Conservation (phyloP, 2,113 vertebrate species). For the Pseudonaja textilis region DNA sequence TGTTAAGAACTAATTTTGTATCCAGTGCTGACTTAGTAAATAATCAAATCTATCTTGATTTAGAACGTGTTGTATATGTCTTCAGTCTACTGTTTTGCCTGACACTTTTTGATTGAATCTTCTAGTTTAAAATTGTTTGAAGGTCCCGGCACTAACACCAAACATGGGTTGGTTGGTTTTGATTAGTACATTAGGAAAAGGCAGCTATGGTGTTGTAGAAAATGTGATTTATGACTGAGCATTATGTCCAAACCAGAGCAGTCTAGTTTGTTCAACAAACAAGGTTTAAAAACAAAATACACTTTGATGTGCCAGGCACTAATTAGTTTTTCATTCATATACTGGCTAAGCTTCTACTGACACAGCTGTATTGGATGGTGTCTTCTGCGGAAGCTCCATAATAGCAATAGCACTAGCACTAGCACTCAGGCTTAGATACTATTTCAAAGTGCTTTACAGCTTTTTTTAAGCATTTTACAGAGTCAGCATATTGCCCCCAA, state of each 20-base stretch:
- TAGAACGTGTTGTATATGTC: not conserved
- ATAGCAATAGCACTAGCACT: not conserved
- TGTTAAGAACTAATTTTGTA: conserved; percentile 22
- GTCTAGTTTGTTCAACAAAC: not conserved
- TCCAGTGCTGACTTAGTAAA: conserved; percentile 23
- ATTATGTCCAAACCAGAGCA: not conserved
- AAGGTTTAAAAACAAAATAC: not conserved
- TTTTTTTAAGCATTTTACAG: not conserved
- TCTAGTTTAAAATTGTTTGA: not conserved
- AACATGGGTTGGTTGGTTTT: not conserved
- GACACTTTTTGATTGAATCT: not conserved
- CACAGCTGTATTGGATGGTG: not conserved
- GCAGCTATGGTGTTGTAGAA: not conserved
- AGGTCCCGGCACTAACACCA: not conserved
- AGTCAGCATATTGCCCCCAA: not conserved
- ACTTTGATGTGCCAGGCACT: not conserved
- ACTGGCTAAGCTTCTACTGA: not conserved
- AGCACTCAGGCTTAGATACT: not conserved
- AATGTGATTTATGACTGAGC: not conserved
- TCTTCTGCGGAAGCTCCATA: not conserved
- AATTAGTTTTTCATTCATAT: not conserved
- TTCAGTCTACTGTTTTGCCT: conserved; percentile 1
- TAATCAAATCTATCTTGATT: conserved; percentile 26
- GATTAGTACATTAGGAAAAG: not conserved
- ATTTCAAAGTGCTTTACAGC: not conserved